phyloP scores from a whole-genome alignment of 2,888 invertebrate genomes.

The Leptopilina myrica region DNA sequence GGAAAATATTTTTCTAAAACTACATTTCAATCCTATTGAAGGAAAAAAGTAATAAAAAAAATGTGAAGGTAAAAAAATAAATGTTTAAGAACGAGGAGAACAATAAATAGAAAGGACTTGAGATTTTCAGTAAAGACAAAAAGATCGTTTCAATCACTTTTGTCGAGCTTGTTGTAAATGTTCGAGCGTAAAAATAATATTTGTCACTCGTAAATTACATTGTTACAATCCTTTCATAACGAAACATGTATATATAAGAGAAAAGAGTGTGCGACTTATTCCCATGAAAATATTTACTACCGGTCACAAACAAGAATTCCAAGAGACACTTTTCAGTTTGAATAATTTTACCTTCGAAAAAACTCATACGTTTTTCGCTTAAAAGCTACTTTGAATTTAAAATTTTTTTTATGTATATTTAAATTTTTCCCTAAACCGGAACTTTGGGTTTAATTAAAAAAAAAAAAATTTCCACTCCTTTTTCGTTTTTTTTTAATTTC shows the following conservation, averaged over 20 bases:
- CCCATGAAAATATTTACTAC: conserved; percentile 58
- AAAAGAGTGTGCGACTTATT: conserved; percentile 67
- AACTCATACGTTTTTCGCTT: too few relatives aligned
- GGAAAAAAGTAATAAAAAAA: neutral
- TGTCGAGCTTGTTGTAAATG: conserved; percentile 45
- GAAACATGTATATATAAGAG: conserved; percentile 51
- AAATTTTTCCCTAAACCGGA: too few relatives aligned
- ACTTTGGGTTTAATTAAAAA: too few relatives aligned
- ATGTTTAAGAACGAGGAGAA: conserved; percentile 43
- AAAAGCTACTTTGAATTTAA: too few relatives aligned
- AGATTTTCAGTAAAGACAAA: conserved; percentile 57
- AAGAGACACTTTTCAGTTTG: conserved; percentile 3
- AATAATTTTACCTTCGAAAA: neutral
- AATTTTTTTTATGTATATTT: too few relatives aligned
- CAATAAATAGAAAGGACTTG: conserved; percentile 55
- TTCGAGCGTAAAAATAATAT: conserved; percentile 35
- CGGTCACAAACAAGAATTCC: conserved; percentile 3
- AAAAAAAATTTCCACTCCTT: neutral
- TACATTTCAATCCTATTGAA: neutral
- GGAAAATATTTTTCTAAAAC: too few relatives aligned
- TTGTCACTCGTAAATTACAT: conserved; percentile 51
- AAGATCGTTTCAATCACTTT: conserved; percentile 53
- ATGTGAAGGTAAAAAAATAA: conserved; percentile 42
- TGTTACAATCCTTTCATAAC: conserved; percentile 44
- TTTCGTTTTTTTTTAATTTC: neutral